Evolutionary conservation across 2,113 vertebrate species (phyloP), one percentile per base, ranked within the genome.

Genomic region (Taurulus bubalis): DNA sequence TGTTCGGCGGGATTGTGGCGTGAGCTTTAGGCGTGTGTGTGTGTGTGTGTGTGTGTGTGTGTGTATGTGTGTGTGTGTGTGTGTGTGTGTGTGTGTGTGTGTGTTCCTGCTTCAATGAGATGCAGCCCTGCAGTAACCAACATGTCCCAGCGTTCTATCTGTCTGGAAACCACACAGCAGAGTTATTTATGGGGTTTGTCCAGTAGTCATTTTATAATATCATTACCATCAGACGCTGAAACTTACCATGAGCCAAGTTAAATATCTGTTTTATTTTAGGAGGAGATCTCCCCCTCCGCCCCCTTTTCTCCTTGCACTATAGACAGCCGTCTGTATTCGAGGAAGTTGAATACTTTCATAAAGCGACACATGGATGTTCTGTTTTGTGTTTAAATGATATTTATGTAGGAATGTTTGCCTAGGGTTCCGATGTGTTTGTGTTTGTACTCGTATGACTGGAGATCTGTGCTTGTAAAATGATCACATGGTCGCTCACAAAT

Each of bases 211-310:
- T 92, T 94, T 91, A 93, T 95, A 94, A 95, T 93, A 93, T 94
- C 91, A 91, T 94, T 94, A 93, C 94, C 93, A 94, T 95, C 92
- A 93, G 91, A 94, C 70, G 77, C 89, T 90, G 82, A 92, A 95
- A 88, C 84, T 56, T 63, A 79, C 24, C 79, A 20, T 15, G 85
- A 89, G 93, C 95, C 95, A 95, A 95, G 92, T 91, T 89, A 95
- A 95, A 94, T 95, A 95, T 94, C 93, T 93, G 93, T 86, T 94
- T 94, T 93, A 93, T 95, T 95, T 94, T 95, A 93, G 88, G 83
- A 91, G 85, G 78, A 85, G 75, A 74, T 89, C 74, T 38, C 59
- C 66, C 40, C 55, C 63, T 79, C 75, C 71, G 55, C 60, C 58
- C 62, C 40, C 62, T 58, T 69, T 30, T 59, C 58, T 71, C 79